A percentile compares a stretch with the other conserved stretches of the same genome.
Evolutionary conservation across 2,797 vertebrate genomes (phyloP).

Genomic region (Pitangus sulphuratus): DNA sequence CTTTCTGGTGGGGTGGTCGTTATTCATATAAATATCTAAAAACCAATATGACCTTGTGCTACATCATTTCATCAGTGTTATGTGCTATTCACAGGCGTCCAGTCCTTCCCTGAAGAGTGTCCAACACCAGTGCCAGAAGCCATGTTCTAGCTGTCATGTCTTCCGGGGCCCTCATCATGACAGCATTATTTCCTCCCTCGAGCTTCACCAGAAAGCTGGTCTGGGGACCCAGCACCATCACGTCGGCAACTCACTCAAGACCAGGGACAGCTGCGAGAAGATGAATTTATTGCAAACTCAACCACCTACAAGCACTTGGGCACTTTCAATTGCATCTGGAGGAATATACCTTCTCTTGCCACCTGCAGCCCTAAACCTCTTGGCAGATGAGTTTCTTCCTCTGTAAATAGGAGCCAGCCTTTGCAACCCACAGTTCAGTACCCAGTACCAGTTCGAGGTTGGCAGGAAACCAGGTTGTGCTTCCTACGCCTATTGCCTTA

Average conservation of each 20-base stretch:
- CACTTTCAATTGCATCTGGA: neutral
- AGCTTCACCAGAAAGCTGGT: neutral
- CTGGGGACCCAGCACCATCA: too few species aligned
- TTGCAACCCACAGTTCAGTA: neutral
- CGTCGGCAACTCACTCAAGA: neutral
- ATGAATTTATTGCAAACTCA: neutral
- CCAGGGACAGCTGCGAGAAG: neutral
- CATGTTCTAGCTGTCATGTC: accelerated
- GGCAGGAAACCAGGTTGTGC: neutral
- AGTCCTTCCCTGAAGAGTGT: neutral
- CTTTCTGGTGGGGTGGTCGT: neutral
- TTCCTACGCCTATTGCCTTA: neutral
- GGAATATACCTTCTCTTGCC: neutral
- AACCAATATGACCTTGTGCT: neutral
- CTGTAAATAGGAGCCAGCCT: neutral
- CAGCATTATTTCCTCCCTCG: neutral
- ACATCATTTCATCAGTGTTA: accelerated
- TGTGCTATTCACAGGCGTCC: accelerated
- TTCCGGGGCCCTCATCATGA: accelerated
- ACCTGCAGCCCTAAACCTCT: neutral
- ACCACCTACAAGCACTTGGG: neutral
- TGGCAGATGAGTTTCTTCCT: neutral
- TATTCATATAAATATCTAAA: neutral
- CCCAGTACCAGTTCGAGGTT: neutral
- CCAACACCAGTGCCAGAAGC: neutral